These are phyloP conservation scores for Cerceris rybyensis DNA, from an alignment of 2,888 invertebrate genomes.

Conservation along the genomic window DNA sequence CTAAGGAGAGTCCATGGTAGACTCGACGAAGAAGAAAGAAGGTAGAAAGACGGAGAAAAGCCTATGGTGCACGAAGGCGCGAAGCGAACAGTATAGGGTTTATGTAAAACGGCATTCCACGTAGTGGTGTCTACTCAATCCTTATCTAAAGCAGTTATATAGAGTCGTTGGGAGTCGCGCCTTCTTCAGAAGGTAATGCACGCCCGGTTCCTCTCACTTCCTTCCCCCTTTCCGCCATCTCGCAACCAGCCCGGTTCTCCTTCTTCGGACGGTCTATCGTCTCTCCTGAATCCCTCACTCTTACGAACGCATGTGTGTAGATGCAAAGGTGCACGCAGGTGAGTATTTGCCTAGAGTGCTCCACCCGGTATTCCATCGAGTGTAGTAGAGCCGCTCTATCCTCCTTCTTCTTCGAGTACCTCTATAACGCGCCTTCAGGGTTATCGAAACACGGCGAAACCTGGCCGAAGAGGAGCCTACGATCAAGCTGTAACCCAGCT, in stretches of 20 bases:
- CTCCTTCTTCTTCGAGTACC: slow-evolving; percentile 18
- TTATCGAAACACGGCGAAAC: slow-evolving; percentile 67
- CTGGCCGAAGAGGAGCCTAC: slow-evolving; percentile 51
- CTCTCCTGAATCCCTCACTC: slow-evolving; percentile 38
- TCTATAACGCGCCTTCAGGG: slow-evolving; percentile 57
- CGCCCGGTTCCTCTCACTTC: slow-evolving; percentile 55
- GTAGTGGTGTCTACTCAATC: slow-evolving; percentile 73
- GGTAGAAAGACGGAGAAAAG: slow-evolving; percentile 9
- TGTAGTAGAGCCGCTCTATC: slow-evolving; percentile 1
- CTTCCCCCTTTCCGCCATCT: slow-evolving; percentile 23
- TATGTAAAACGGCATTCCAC: slow-evolving; percentile 75
- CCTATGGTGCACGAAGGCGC: slow-evolving; percentile 40
- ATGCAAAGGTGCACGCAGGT: slow-evolving; percentile 26
- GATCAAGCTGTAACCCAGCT: slow-evolving; percentile 66
- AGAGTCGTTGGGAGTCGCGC: slow-evolving; percentile 75
- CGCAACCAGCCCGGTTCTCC: slow-evolving; percentile 34
- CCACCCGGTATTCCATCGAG: slow-evolving; percentile 58
- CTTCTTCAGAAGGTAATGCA: slow-evolving; percentile 78
- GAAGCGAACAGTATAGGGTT: slow-evolving; percentile 56
- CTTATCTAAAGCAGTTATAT: slow-evolving; percentile 77
- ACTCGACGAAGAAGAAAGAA: not conserved
- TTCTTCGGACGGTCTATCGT: slow-evolving; percentile 46
- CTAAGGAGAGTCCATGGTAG: slow-evolving; percentile 9
- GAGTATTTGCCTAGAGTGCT: slow-evolving; percentile 60
- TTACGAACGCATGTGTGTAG: slow-evolving; percentile 2